Base-by-base conservation (phyloP, 2,888 invertebrate species). In the Ganaspis brasiliensis region DNA sequence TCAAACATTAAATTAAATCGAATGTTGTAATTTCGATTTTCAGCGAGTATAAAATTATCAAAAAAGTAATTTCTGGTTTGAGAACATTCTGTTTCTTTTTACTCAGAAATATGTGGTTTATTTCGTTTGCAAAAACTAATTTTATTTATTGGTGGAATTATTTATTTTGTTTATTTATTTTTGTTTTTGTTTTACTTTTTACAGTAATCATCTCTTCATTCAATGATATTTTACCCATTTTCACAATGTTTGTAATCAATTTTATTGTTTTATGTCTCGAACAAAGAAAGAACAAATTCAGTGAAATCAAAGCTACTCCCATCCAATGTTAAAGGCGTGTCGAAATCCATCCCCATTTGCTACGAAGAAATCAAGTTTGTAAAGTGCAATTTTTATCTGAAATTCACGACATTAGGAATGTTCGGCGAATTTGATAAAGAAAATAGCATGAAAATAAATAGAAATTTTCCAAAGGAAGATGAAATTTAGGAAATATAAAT, bases 141-240 rank as follows among this genome's bases (percentile, higher is more conserved):
- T n/a, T n/a, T n/a, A n/a, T n/a, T n/a, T n/a, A n/a, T n/a, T n/a
- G n/a, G n/a, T n/a, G n/a, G n/a, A n/a, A n/a, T n/a, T 35, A 72
- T 74, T 72, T 56, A 21, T 26, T 40, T 40, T 70, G 56, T 31
- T 31, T 31, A 6, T 31, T 6, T 4, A 6, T 6, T 6, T 31
- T 31, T 31, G 31, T 31, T 31, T 71, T 70, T 52, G 71, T 57
- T n/a, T 52, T 74, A n/a, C n/a, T n/a, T n/a, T n/a, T n/a, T n/a
- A n/a, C n/a, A n/a, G n/a, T n/a, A n/a, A n/a, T n/a, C n/a, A n/a
- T n/a, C n/a, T n/a, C n/a, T n/a, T n/a, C n/a, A n/a, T 40, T 8
- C 6, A 24, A 21, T 63, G n/a, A 67, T 8, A 45, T 40, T 67
- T 67, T 26, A 8, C 9, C n/a, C n/a, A 4, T 24, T 24, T 45